A percentile compares a stretch with the other conserved stretches of the same genome.
phyloP scores from a whole-genome alignment of 2,888 invertebrate species.

The Nomada fabriciana region DNA sequence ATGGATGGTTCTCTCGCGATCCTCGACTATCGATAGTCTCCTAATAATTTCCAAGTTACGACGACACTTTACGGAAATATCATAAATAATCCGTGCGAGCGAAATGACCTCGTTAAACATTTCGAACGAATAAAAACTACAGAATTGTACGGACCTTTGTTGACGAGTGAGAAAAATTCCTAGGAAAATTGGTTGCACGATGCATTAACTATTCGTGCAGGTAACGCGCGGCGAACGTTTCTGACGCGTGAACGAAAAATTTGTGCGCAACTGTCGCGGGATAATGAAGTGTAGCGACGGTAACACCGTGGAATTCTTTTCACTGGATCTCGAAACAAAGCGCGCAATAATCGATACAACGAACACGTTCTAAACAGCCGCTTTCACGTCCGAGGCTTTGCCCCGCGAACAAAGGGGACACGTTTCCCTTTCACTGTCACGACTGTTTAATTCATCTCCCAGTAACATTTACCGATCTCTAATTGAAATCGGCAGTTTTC shows the following conservation, averaged over 20 bases:
- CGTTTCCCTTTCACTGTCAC: constrained; percentile 58
- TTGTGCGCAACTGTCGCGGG: neutral
- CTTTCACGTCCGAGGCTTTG: constrained; percentile 46
- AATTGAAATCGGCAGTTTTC: constrained; percentile 59
- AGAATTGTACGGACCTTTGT: no score
- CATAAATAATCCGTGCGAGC: no score
- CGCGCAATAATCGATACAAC: constrained; percentile 48
- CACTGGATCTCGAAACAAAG: constrained; percentile 27
- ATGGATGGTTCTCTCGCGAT: constrained; percentile 32
- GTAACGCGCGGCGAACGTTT: no score
- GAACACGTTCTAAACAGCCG: constrained; percentile 44
- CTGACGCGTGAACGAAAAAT: neutral
- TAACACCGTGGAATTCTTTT: constrained; percentile 22
- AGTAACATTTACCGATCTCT: constrained; percentile 56
- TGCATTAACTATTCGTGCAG: no score
- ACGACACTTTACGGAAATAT: no score
- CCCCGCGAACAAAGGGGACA: constrained; percentile 50
- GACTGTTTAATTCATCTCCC: constrained; percentile 54
- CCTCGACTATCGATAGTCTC: constrained; percentile 7
- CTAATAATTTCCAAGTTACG: constrained; percentile 8
- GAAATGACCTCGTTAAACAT: no score
- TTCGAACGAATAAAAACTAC: no score
- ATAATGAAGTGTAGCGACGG: neutral
- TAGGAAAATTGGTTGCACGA: no score
- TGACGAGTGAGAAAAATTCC: no score